A percentile compares a stretch with the other conserved stretches of the same genome.
Evolutionary conservation across 2,797 vertebrate genomes (phyloP).

Genomic region (Huso huso): DNA sequence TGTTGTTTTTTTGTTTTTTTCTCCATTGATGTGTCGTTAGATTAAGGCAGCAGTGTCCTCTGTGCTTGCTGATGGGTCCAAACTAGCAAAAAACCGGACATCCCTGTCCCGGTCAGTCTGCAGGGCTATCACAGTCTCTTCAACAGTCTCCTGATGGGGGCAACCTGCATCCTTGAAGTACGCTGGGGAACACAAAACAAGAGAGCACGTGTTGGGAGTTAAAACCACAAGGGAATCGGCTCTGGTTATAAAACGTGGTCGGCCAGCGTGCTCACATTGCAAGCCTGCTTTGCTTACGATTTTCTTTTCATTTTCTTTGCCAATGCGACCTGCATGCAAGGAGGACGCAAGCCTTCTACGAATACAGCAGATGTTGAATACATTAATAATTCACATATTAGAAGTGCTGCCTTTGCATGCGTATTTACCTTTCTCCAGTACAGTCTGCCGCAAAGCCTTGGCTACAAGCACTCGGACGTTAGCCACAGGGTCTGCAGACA

Average conservation of each 20-base stretch:
- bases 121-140: slow-evolving; percentile 73
- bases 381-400: neutral
- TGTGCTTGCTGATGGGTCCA: slow-evolving; percentile 63
- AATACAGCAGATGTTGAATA: neutral
- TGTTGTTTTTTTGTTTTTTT: neutral
- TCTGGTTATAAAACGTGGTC: neutral
- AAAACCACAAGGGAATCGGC: neutral
- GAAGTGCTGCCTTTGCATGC: neutral
- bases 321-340: neutral
- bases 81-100: slow-evolving; percentile 78
- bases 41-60: slow-evolving; percentile 61
- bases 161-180: slow-evolving; percentile 82
- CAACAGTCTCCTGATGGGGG: slow-evolving; percentile 75
- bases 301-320: too few relatives aligned
- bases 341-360: neutral
- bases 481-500: slow-evolving; percentile 77
- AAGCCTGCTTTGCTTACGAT: too few relatives aligned
- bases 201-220: neutral
- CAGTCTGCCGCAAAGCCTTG: slow-evolving; percentile 73
- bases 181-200: slow-evolving; percentile 38
- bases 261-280: neutral
- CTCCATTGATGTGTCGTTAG: slow-evolving; percentile 26
- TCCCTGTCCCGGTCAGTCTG: slow-evolving; percentile 81
- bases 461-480: slow-evolving; percentile 78
- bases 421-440: slow-evolving; percentile 74